Evolutionary conservation across 2,888 invertebrate species (phyloP).

Genomic region (Ophion costatus): DNA sequence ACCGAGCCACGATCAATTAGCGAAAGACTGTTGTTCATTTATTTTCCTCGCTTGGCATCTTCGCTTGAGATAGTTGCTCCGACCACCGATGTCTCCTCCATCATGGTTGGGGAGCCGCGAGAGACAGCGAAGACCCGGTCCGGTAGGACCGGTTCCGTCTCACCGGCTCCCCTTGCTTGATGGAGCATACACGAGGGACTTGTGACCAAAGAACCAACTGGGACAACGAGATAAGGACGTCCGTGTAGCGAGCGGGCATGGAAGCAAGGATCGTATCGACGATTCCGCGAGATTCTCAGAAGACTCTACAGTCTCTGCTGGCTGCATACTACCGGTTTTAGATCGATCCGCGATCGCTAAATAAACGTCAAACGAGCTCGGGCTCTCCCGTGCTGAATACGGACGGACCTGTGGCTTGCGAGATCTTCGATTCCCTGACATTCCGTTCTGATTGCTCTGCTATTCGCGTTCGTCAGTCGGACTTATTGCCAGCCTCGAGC

Average conservation of each 20-base stretch:
- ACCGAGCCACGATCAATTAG: constrained; percentile 43
- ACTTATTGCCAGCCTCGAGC: constrained; percentile 14
- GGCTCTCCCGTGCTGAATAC: background rate
- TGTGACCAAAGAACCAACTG: constrained; percentile 53
- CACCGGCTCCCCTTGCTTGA: constrained; percentile 27
- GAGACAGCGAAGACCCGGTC: constrained; percentile 55
- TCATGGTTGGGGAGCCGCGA: constrained; percentile 12
- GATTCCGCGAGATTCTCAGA: constrained; percentile 49
- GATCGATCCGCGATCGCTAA: constrained; percentile 42
- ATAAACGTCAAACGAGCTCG: constrained; percentile 10
- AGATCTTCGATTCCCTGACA: background rate
- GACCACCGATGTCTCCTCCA: constrained; percentile 44
- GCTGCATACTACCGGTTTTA: constrained; percentile 31
- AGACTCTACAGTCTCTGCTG: constrained; percentile 9
- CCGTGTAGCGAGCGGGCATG: constrained; percentile 33
- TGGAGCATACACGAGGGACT: constrained; percentile 12
- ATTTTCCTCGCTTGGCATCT: constrained; percentile 46
- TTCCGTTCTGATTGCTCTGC: constrained; percentile 1
- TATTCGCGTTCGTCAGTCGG: constrained; percentile 22
- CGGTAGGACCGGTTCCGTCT: constrained; percentile 55
- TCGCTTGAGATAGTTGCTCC: constrained; percentile 11
- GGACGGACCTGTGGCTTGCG: background rate
- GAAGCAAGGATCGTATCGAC: constrained; percentile 25
- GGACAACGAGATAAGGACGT: constrained; percentile 59
- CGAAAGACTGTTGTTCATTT: constrained; percentile 31